Evolutionary conservation across 1,140 invertebrate genomes (phyloP).

Genomic region (Varroa destructor): DNA sequence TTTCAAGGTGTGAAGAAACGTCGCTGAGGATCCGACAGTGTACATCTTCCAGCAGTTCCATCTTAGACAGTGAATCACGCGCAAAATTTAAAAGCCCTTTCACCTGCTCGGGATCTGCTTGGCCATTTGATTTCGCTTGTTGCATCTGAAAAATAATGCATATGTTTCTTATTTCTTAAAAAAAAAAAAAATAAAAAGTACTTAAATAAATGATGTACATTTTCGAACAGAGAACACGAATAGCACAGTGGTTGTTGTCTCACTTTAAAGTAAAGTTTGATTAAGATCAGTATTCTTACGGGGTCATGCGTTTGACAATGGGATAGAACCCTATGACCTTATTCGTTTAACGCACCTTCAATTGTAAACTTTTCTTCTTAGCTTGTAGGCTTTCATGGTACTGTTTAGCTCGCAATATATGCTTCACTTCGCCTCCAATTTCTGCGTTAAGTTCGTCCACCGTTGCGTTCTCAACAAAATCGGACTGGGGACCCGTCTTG

Average conservation of each 20-base stretch:
- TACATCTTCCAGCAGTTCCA: conserved; percentile 25
- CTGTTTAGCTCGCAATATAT: conserved; percentile 13
- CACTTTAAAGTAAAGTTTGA: too few species aligned
- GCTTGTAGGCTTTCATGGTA: conserved; percentile 26
- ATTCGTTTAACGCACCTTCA: neutral
- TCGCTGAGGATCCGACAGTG: conserved; percentile 24
- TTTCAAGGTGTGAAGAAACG: conserved; percentile 13
- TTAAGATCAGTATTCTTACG: too few species aligned
- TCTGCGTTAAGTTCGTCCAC: conserved; percentile 24
- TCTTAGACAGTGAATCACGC: conserved; percentile 11
- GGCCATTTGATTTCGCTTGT: conserved; percentile 13
- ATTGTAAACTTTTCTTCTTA: conserved; percentile 17
- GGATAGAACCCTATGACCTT: too few species aligned
- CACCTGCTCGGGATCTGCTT: conserved; percentile 24
- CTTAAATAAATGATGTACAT: too few species aligned
- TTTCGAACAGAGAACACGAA: too few species aligned
- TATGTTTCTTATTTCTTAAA: neutral
- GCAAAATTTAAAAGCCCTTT: conserved; percentile 22
- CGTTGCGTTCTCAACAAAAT: neutral
- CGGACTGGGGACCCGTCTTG: neutral
- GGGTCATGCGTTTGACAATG: too few species aligned
- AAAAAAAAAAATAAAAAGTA: too few species aligned
- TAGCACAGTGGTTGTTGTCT: too few species aligned
- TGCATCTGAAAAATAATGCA: neutral
- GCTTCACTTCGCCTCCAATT: conserved; percentile 4